These are phyloP conservation scores for Prionace glauca DNA, from an alignment of 2,797 vertebrate genomes.

Conservation along the genomic window DNA sequence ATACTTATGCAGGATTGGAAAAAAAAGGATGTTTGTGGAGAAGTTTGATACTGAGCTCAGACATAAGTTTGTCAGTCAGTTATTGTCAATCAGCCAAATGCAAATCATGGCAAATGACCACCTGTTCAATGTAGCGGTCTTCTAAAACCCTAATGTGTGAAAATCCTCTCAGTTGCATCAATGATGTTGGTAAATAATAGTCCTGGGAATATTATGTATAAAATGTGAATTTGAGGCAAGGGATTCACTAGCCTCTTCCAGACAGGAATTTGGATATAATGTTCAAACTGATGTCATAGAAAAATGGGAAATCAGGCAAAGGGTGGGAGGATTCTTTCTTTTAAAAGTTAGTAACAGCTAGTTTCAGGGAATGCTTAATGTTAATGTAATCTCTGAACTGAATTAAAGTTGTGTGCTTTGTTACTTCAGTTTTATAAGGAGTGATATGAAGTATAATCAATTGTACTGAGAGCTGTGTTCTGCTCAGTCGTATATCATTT, in stretches of 20 bases:
- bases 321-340: not conserved
- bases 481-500: not conserved
- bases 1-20: not conserved
- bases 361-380: not conserved
- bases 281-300: not conserved
- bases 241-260: not conserved
- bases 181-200: not conserved
- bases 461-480: not conserved
- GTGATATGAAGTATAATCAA: not conserved
- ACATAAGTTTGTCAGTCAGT: not conserved
- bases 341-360: not conserved
- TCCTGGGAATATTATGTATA: not conserved
- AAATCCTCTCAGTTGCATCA: not conserved
- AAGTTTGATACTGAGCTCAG: not conserved
- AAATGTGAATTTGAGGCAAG: not conserved
- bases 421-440: not conserved
- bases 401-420: not conserved
- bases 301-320: not conserved
- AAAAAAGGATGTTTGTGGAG: not conserved
- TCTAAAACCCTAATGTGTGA: not conserved
- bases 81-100: not conserved
- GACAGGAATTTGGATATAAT: not conserved
- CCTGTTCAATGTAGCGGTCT: not conserved
- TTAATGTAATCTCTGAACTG: not conserved
- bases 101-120: not conserved